Base-by-base conservation (phyloP, 64 coral and sea anemone species). In the Montipora efflorescens region DNA sequence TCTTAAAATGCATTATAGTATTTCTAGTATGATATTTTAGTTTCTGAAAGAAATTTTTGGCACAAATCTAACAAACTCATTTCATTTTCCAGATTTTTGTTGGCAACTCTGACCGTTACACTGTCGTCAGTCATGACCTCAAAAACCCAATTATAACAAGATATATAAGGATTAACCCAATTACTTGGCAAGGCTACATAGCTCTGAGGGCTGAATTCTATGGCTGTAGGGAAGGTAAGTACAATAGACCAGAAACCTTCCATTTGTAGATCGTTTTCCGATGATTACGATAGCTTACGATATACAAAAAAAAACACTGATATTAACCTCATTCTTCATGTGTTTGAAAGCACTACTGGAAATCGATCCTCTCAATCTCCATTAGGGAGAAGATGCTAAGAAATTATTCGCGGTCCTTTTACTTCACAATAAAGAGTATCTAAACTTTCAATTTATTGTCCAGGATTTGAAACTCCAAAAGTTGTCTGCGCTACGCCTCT, bases 121-220 rank as follows among this genome's bases (percentile, higher is more conserved):
- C 59, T 11, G 8, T 45, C 6, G 83, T 87, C 4, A 87, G 59
- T 7, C 83, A 87, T 16, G 83, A 69, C 8, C 14, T 87, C 7
- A 13, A 67, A 19, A 19, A 67, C 19, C 61, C 83, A 3, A 87
- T 87, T 28, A 47, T 87, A 11, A 66, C 83, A 1, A 19, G 9
- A 7, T 67, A 13, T 18, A 51, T 87, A 4, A 59, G 83, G 5
- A 87, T 87, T 3, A 20, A 51, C 14, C 83, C 83, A 3, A 47
- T 23, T 2, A 48, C 59, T 7, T 87, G 61, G 59, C 28, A 52
- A 8, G 3, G 9, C 3, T 23, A 70, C 68, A 87, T 69, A 11
- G 67, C 83, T 22, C 19, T 87, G 83, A 47, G 83, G 18, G 83
- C 74, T 45, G 74, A 80, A 19, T 25, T 80, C 19, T 80, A 80